Evolutionary conservation across 2,797 vertebrate genomes (phyloP).

Genomic region (Cygnus olor): DNA sequence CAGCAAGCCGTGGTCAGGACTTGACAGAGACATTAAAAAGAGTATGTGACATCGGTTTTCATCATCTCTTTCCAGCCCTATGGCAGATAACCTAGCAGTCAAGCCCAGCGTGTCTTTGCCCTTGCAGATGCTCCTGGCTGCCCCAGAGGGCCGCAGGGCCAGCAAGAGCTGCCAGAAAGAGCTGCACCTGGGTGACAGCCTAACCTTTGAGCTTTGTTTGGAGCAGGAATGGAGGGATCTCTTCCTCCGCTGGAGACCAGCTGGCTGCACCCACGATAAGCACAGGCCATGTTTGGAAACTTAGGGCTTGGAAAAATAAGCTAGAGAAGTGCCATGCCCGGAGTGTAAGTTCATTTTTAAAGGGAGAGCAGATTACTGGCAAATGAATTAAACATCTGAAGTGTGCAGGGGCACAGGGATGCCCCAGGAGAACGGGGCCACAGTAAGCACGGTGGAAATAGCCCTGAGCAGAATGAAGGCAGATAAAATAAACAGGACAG

Average conservation of each 20-base stretch:
- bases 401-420: background rate
- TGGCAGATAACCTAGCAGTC: background rate
- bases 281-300: background rate
- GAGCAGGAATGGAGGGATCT: background rate
- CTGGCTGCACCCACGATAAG: background rate
- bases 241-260: background rate
- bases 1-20: background rate
- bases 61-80: background rate
- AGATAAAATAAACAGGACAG: constrained; percentile 36
- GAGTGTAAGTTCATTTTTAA: constrained; percentile 11
- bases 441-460: constrained; percentile 12
- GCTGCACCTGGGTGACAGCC: background rate
- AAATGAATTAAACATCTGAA: constrained; percentile 51
- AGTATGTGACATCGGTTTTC: background rate
- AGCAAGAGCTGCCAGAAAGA: background rate
- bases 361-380: constrained; percentile 2
- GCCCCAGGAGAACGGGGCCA: background rate
- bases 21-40: background rate
- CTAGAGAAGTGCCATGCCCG: constrained; percentile 1
- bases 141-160: background rate
- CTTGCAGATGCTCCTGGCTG: background rate
- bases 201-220: background rate
- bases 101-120: background rate
- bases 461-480: constrained; percentile 2
- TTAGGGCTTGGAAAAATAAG: constrained; percentile 5